Evolutionary conservation across 2,888 invertebrate genomes (phyloP).

Genomic region (Andrena minutula): DNA sequence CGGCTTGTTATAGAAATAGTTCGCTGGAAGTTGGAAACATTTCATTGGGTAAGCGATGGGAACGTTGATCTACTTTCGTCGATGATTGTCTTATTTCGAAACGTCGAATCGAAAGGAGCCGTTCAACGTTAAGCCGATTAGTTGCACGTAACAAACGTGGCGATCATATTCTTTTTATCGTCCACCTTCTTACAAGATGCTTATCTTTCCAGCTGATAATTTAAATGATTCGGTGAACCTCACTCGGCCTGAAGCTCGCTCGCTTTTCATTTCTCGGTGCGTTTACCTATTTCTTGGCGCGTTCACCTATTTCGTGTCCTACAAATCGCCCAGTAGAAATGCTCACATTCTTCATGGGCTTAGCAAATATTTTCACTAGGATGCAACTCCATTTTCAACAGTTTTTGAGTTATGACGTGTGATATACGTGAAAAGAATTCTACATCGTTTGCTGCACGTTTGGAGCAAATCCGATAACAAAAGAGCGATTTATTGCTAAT

Average conservation of each 20-base stretch:
- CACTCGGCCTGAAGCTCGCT: background rate
- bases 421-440: no score
- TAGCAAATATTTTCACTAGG: no score
- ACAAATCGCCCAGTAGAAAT: no score
- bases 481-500: no score
- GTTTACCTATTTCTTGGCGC: background rate
- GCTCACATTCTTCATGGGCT: no score
- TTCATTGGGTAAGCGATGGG: background rate
- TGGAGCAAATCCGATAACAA: no score
- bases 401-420: no score
- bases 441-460: no score
- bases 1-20: background rate
- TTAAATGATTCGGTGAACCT: slow-evolving; percentile 18
- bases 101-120: background rate
- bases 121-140: slow-evolving; percentile 24
- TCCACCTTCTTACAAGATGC: background rate
- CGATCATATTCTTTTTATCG: background rate
- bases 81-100: slow-evolving; percentile 6
- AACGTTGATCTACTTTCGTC: slow-evolving; percentile 22
- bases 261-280: slow-evolving; percentile 26
- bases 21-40: background rate
- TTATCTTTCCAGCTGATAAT: slow-evolving; percentile 6
- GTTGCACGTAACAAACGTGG: slow-evolving; percentile 22
- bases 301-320: no score
- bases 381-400: no score